Evolutionary conservation across 2,113 vertebrate species (phyloP).

Genomic region (Xenopus tropicalis): UCB_Xtro_10.0 CM004447.2:11803001-11803500

Average conservation of each 20-base stretch:
- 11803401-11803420: constrained; percentile 34
- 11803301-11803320: constrained; percentile 54
- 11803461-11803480: constrained; percentile 38
- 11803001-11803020: constrained; percentile 94
- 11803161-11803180: constrained; percentile 93
- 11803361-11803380: constrained; percentile 33
- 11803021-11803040: constrained; percentile 86
- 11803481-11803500: constrained; percentile 19
- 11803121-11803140: constrained; percentile 88
- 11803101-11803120: constrained; percentile 86
- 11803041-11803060: constrained; percentile 98
- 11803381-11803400: constrained; percentile 29
- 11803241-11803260: constrained; percentile 70
- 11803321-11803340: constrained; percentile 49
- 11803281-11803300: constrained; percentile 38
- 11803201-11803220: constrained; percentile 95
- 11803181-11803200: constrained; percentile 91
- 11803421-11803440: constrained; percentile 40
- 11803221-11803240: constrained; percentile 87
- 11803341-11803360: constrained; percentile 40
- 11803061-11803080: constrained; percentile 94
- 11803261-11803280: constrained; percentile 66
- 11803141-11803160: constrained; percentile 97
- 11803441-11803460: constrained; percentile 35
- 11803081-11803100: constrained; percentile 96